Evolutionary conservation across 2,113 vertebrate genomes (phyloP), one percentile per base, ranked within the genome.

Genomic region (Puffinus mauretanicus): DNA sequence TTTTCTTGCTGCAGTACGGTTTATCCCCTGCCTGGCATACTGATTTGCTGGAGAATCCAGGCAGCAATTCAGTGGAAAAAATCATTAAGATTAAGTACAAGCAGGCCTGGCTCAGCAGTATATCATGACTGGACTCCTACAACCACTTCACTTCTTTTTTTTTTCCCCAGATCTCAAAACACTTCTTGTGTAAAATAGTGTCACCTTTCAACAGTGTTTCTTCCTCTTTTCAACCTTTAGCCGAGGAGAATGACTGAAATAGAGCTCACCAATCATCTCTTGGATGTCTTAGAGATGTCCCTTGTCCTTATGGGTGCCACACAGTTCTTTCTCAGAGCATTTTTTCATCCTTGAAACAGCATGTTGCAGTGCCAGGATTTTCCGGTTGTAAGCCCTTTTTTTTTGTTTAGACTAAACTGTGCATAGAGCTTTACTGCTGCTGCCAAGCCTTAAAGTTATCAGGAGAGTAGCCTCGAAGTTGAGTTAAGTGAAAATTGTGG

Each of bases 1-100:
- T 36, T 69, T 55, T 67, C 70, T 77, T 80, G 32, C 54, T 93
- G 90, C 77, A 82, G 29, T 69, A 26, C 3, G 4, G 27, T 92
- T 96, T 96, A 77, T 91, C 36, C 21, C 36, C 86, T 90, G 80
- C 17, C 75, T 85, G 55, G 79, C 73, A 75, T 85, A 80, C 73
- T 81, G 89, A 94, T 95, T 88, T 93, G 49, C 66, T 88, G 38
- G 60, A 96, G 86, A 95, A 92, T 60, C 44, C 73, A 95, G 72
- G 44, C 40, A 94, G 61, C 18, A 60, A n/a, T 76, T 72, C 71
- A 49, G n/a, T 80, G 62, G 38, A 84, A 94, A 90, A 91, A 94
- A 77, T 73, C 61, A 82, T 61, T 67, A 82, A 80, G 34, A 78
- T 87, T 49, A 94, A 71, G 36, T 77, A 65, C 36, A 88, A 13